phyloP scores from a whole-genome alignment of 2,888 invertebrate genomes.

The Parascotia fuliginaria region DNA sequence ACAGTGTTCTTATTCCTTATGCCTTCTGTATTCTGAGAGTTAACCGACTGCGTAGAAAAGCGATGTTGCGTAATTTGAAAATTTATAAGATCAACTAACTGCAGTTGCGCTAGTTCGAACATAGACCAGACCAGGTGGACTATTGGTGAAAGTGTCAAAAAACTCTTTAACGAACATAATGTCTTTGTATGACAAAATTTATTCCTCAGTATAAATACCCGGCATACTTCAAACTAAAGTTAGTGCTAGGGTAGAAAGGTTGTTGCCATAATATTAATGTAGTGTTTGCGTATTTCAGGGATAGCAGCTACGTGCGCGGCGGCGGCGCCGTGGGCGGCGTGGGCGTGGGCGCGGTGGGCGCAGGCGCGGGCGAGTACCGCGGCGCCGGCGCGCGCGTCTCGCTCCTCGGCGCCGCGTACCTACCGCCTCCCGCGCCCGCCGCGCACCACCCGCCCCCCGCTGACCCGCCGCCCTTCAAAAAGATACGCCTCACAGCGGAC shows the following conservation, averaged over 20 bases:
- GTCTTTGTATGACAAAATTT: too few relatives aligned
- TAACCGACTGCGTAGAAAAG: too few relatives aligned
- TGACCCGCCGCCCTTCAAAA: slow-evolving; percentile 88
- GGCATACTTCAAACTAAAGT: too few relatives aligned
- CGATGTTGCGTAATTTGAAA: too few relatives aligned
- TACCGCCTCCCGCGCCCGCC: slow-evolving; percentile 79
- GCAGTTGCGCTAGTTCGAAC: too few relatives aligned
- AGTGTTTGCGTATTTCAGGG: slow-evolving; percentile 56
- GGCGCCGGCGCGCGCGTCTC: slow-evolving; percentile 83
- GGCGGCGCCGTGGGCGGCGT: slow-evolving; percentile 69
- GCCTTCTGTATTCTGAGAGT: too few relatives aligned
- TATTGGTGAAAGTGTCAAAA: too few relatives aligned
- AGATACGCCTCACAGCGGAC: slow-evolving; percentile 87
- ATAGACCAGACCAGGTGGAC: too few relatives aligned
- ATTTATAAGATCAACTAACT: too few relatives aligned
- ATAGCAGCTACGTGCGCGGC: slow-evolving; percentile 75
- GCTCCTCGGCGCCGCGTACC: slow-evolving; percentile 87
- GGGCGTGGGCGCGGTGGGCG: slow-evolving; percentile 86
- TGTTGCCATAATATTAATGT: not conserved
- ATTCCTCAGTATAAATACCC: too few relatives aligned
- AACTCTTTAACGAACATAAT: too few relatives aligned
- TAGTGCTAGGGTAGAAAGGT: not conserved
- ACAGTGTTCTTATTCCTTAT: too few relatives aligned
- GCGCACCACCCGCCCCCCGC: slow-evolving; percentile 78
- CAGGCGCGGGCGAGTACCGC: slow-evolving; percentile 76